These are phyloP conservation scores for Psettodes erumei DNA, from an alignment of 2,113 vertebrate genomes.

Conservation along the genomic window DNA sequence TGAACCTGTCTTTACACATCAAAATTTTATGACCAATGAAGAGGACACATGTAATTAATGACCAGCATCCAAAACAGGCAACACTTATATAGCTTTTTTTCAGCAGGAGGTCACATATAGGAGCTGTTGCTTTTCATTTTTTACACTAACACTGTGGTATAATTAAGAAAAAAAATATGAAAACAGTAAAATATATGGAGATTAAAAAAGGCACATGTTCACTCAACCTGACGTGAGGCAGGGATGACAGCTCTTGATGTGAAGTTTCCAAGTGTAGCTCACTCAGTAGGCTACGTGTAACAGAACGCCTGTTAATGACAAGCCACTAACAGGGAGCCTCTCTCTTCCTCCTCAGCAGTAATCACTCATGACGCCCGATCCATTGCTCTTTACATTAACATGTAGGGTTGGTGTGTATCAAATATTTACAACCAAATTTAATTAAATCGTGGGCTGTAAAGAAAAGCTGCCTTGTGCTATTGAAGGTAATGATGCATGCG, in stretches of 20 bases:
- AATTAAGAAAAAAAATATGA: background rate
- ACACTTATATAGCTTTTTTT: background rate
- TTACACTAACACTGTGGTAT: background rate
- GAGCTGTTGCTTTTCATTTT: background rate
- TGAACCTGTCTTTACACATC: background rate
- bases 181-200: background rate
- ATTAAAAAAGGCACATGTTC: background rate
- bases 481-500: constrained; percentile 83
- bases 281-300: constrained; percentile 14
- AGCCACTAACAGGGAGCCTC: constrained; percentile 31
- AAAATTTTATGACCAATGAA: background rate
- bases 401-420: constrained; percentile 67
- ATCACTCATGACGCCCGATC: constrained; percentile 40
- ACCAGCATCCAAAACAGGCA: background rate
- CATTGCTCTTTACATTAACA: constrained; percentile 64
- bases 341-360: constrained; percentile 18
- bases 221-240: background rate
- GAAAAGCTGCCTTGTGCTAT: constrained; percentile 77
- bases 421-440: constrained; percentile 79
- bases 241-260: background rate
- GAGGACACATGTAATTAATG: background rate
- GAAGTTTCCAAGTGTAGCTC: background rate
- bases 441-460: constrained; percentile 77
- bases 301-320: constrained; percentile 32
- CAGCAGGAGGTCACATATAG: background rate